Base-by-base conservation (phyloP, 2,797 vertebrate genomes). In the Decapterus maruadsi region DNA sequence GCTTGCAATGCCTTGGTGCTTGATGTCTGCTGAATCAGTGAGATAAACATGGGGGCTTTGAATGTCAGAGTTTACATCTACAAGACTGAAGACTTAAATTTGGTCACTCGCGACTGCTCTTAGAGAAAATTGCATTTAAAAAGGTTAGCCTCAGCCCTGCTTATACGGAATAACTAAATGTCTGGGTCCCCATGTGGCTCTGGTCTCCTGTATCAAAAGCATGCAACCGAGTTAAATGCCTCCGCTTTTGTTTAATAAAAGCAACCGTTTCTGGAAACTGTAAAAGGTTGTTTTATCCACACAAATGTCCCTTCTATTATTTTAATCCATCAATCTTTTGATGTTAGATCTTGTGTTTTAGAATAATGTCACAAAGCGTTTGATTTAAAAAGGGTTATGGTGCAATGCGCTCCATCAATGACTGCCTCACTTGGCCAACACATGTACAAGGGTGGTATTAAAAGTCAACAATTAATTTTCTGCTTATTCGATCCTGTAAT, bases 41-140 rank as follows among this genome's bases (percentile, higher is more conserved):
- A 94, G 90, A 94, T 93, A 93, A 94, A 95, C 93, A 91, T 78
- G 80, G 78, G 53, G 83, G 68, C 74, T 90, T 86, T 93, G 93
- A 96, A 95, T 94, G 94, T 95, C 95, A 95, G 82, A 72, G 89
- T 93, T 92, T 90, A 87, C 92, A 90, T 94, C 89, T 87, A 82
- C 75, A 87, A 91, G 93, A 93, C 79, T 86, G 90, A 94, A 81
- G 89, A 89, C 92, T 91, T 90, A 88, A 89, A 90, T 91, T 88
- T 90, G 86, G 87, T 91, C 89, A 81, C 84, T 87, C 70, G 90
- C 68, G 61, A 81, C 76, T 72, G 87, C 88, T 89, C 83, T 86
- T 84, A 85, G 74, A 81, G 87, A 91, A 88, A 87, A 91, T 89
- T 89, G 78, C 50, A 87, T 93, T 90, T 90, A 90, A 90, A 92